A percentile compares a stretch with the other conserved stretches of the same genome.
phyloP scores from a whole-genome alignment of 1,140 invertebrate species.

The Orius insidiosus region DNA sequence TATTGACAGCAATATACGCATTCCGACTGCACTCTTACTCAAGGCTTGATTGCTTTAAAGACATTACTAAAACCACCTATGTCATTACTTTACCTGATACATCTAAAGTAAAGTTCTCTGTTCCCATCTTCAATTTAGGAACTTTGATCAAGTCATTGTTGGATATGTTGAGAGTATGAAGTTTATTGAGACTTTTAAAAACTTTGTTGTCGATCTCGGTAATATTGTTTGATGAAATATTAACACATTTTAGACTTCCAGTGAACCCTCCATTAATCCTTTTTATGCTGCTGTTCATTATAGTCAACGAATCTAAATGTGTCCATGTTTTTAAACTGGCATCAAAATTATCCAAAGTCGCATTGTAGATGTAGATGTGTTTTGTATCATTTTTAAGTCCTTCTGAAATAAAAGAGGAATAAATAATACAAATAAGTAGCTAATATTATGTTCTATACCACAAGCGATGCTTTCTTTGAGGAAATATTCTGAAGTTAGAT shows the following conservation, averaged over 20 bases:
- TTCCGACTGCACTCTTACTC: no score
- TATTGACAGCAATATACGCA: no score
- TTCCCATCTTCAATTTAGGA: conserved; percentile 5
- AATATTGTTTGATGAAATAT: conserved; percentile 13
- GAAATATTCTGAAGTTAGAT: no score
- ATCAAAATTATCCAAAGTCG: conserved; percentile 5
- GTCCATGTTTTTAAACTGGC: background rate
- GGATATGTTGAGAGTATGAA: conserved; percentile 14
- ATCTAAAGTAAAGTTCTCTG: conserved; percentile 12
- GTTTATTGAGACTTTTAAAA: conserved; percentile 3
- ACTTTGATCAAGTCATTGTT: conserved; percentile 14
- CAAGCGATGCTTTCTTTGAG: no score
- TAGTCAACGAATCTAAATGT: conserved; percentile 9
- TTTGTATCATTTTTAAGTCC: background rate
- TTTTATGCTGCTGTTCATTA: conserved; percentile 12
- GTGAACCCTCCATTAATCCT: conserved; percentile 11
- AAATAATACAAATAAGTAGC: no score
- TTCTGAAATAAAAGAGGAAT: conserved; percentile 11
- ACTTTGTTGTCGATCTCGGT: conserved; percentile 6
- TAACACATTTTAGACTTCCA: conserved; percentile 13
- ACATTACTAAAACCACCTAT: no score
- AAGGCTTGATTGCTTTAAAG: no score
- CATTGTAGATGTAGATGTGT: conserved; percentile 10
- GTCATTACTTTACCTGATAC: conserved; percentile 11
- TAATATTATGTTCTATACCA: no score